Percentiles rank a stretch among this genome's conserved stretches.
Evolutionary conservation across 2,888 invertebrate species (phyloP).

Genomic region (Eristalinus aeneus): DNA sequence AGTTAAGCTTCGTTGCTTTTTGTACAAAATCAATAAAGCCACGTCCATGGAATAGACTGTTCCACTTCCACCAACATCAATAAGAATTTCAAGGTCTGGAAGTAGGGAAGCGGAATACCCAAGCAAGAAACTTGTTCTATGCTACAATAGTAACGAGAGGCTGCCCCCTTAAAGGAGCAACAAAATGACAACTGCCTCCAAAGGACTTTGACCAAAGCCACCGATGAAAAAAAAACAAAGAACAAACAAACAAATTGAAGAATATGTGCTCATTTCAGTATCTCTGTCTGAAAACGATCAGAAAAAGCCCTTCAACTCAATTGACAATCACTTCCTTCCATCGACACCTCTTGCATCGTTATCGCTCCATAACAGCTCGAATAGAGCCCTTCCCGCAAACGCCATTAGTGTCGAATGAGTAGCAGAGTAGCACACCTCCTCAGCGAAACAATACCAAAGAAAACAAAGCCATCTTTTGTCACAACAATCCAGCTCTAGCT

Average conservation of each 20-base stretch:
- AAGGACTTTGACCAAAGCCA: too few relatives aligned
- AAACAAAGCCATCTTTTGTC: slow-evolving; percentile 52
- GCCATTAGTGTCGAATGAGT: slow-evolving; percentile 60
- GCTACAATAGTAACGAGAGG: too few relatives aligned
- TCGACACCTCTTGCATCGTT: slow-evolving; percentile 48
- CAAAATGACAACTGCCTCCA: too few relatives aligned
- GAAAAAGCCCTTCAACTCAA: slow-evolving; percentile 6
- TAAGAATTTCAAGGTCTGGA: too few relatives aligned
- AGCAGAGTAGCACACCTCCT: slow-evolving; percentile 42
- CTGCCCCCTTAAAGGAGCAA: too few relatives aligned
- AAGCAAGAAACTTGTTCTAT: too few relatives aligned
- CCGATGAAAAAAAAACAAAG: neutral
- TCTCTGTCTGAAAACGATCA: neutral
- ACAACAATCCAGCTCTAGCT: slow-evolving; percentile 39
- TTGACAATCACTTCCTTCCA: slow-evolving; percentile 58
- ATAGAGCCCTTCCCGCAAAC: slow-evolving; percentile 25
- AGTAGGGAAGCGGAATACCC: too few relatives aligned
- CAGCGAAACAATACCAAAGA: slow-evolving; percentile 33
- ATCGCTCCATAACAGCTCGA: slow-evolving; percentile 44
- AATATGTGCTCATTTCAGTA: neutral
- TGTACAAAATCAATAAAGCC: too few relatives aligned
- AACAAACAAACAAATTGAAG: too few relatives aligned
- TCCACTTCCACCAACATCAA: too few relatives aligned
- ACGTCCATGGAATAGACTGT: too few relatives aligned
- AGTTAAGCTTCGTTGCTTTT: too few relatives aligned